phyloP scores from a whole-genome alignment of 2,113 vertebrate species.

The Gadus chalcogrammus region DNA sequence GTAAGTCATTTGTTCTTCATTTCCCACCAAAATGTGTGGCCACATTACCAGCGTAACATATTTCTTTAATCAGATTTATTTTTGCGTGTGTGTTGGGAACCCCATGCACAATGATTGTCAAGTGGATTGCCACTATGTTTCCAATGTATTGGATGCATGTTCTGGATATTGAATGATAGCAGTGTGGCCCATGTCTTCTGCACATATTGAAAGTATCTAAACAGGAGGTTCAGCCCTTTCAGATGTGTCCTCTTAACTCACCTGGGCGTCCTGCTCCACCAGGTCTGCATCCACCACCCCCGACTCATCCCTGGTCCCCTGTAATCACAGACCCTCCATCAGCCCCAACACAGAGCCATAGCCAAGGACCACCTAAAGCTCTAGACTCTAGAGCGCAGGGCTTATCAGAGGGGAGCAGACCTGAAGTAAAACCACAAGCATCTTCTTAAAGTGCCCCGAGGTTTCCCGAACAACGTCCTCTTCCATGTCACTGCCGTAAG shows the following conservation, averaged over 20 bases:
- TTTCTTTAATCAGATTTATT: no score
- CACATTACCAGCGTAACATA: no score
- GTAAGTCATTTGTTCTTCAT: no score
- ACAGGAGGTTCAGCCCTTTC: no score
- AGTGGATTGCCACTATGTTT: no score
- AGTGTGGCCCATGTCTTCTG: no score
- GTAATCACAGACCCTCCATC: conserved; percentile 23
- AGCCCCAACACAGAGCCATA: conserved; percentile 21
- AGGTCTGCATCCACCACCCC: conserved; percentile 87
- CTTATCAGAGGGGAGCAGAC: conserved; percentile 57
- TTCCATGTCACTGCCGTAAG: conserved; percentile 86
- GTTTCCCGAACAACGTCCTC: conserved; percentile 83
- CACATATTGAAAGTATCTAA: no score
- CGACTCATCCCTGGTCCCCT: conserved; percentile 91
- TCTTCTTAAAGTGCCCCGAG: conserved; percentile 95
- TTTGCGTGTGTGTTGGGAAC: no score
- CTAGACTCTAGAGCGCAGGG: background rate
- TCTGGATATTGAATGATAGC: no score
- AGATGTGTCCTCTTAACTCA: conserved; percentile 42
- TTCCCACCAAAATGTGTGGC: no score
- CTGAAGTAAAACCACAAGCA: conserved; percentile 93
- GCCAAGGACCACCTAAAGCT: background rate
- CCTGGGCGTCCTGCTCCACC: conserved; percentile 88
- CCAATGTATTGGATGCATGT: no score
- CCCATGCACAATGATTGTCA: no score